Conservation (phyloP, 2,888 invertebrate species). For the Orthosia gothica region DNA sequence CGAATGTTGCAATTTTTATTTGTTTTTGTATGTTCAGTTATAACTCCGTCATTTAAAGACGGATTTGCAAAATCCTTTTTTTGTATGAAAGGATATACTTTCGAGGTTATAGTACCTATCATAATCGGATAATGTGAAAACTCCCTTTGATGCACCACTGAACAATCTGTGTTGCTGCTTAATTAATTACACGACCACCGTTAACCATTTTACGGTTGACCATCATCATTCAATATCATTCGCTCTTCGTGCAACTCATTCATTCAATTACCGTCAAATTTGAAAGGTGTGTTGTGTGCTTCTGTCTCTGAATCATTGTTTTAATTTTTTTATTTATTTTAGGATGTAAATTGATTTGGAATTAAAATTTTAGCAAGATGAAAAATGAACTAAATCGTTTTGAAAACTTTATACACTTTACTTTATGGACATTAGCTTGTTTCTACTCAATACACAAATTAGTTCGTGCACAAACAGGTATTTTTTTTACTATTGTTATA, state of each 20-base stretch:
- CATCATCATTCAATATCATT: background rate
- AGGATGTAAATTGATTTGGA: constrained; percentile 13
- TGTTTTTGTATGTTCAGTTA: too few species aligned
- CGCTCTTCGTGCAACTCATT: constrained; percentile 10
- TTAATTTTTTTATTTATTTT: constrained; percentile 35
- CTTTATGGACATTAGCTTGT: constrained; percentile 90
- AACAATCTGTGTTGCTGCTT: constrained; percentile 6
- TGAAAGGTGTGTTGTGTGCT: constrained; percentile 57
- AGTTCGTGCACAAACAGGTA: constrained; percentile 90
- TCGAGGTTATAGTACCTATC: too few species aligned
- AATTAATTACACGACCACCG: constrained; percentile 3
- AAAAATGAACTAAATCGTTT: constrained; percentile 71
- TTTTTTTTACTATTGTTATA: background rate
- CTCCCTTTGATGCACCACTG: background rate
- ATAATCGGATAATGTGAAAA: constrained; percentile 6
- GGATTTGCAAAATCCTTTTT: too few species aligned
- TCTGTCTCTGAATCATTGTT: constrained; percentile 44
- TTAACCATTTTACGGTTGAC: background rate
- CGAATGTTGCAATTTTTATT: too few species aligned
- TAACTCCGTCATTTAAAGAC: too few species aligned
- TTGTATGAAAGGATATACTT: too few species aligned
- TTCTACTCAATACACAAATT: constrained; percentile 91
- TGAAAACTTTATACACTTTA: constrained; percentile 89
- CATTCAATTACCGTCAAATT: constrained; percentile 67
- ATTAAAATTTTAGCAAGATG: constrained; percentile 69